Conservation (phyloP, 2,888 invertebrate species). For the Lottia gigantea region DNA sequence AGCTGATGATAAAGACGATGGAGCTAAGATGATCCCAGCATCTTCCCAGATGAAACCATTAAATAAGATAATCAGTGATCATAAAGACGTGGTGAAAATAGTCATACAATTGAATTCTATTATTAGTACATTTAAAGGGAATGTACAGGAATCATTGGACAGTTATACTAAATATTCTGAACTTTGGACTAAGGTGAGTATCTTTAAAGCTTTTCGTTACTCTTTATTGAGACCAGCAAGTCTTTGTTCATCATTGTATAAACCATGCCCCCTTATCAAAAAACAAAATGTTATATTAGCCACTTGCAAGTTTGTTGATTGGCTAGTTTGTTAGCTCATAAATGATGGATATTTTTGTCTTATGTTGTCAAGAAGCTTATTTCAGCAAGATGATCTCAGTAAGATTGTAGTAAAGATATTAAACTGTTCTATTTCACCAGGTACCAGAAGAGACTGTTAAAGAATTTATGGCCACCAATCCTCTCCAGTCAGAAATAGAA, state of each 20-base stretch:
- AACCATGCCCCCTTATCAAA: no score
- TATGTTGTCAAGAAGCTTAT: no score
- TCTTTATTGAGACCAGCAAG: no score
- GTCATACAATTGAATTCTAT: slow-evolving; percentile 67
- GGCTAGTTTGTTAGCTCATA: no score
- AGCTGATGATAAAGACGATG: slow-evolving; percentile 56
- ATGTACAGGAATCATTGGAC: slow-evolving; percentile 83
- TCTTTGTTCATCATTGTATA: no score
- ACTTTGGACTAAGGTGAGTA: slow-evolving; percentile 66
- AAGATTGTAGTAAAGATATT: no score
- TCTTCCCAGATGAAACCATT: slow-evolving; percentile 63
- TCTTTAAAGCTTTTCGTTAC: not conserved
- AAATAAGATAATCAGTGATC: slow-evolving; percentile 73
- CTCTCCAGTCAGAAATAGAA: slow-evolving; percentile 70
- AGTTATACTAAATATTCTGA: slow-evolving; percentile 87
- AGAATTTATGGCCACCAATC: slow-evolving; percentile 68
- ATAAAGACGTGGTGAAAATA: slow-evolving; percentile 88
- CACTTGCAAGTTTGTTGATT: no score
- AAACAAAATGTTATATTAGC: no score
- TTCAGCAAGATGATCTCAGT: no score
- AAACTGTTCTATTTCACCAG: slow-evolving; percentile 25
- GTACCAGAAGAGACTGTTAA: slow-evolving; percentile 68
- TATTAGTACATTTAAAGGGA: slow-evolving; percentile 72
- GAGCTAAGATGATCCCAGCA: slow-evolving; percentile 52
- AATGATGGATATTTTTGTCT: no score